Percentiles rank a stretch among this genome's conserved stretches.
Conservation (phyloP, 2,797 vertebrate genomes). For the Bufotes viridis region DNA sequence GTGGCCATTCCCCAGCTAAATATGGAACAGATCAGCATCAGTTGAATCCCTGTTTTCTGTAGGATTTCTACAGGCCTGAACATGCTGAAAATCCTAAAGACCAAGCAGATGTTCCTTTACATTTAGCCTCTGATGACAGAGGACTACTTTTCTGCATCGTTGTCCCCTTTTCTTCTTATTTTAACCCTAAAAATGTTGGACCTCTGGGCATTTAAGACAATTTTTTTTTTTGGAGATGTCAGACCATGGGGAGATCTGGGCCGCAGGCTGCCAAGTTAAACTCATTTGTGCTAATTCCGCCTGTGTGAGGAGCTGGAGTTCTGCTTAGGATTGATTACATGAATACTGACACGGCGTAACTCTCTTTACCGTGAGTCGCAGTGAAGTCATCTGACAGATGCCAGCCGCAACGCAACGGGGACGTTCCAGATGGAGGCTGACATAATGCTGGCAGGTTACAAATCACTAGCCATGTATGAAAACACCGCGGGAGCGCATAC, state of each 20-base stretch:
- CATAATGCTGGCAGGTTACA: conserved; percentile 24
- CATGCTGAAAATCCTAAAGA: too few relatives aligned
- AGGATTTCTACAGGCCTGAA: too few relatives aligned
- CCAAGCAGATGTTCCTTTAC: background rate
- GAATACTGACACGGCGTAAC: background rate
- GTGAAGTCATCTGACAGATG: conserved; percentile 11
- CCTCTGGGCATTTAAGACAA: background rate
- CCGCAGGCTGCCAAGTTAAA: background rate
- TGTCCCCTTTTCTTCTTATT: background rate
- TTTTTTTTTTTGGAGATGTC: background rate
- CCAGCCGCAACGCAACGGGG: conserved; percentile 3
- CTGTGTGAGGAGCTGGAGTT: background rate
- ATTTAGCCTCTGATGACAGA: background rate
- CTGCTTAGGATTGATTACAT: background rate
- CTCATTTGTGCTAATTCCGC: background rate
- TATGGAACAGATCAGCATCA: background rate
- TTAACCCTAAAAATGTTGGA: too few relatives aligned
- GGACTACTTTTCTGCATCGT: background rate
- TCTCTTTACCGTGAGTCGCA: background rate
- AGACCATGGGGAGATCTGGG: background rate
- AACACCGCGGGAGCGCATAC: background rate
- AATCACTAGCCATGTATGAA: conserved; percentile 17
- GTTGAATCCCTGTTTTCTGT: background rate
- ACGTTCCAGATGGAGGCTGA: conserved; percentile 24
- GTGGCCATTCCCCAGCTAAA: too few relatives aligned